These are phyloP conservation scores for Tetragonula carbonaria DNA, from an alignment of 2,888 invertebrate genomes.

Conservation along the genomic window DNA sequence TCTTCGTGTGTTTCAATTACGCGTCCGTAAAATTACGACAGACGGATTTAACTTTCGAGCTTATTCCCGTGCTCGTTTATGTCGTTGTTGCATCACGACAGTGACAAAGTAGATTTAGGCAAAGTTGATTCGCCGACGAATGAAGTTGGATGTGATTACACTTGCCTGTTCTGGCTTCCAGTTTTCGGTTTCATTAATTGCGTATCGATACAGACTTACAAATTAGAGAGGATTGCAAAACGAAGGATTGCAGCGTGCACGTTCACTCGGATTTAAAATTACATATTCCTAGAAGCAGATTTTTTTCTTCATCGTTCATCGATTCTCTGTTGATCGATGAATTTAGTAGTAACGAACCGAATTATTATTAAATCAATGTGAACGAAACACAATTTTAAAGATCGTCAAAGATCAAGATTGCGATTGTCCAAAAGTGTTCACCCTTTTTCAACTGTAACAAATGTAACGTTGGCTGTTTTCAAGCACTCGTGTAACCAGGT, in stretches of 20 bases:
- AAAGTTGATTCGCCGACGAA: neutral
- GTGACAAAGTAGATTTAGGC: slow-evolving; percentile 38
- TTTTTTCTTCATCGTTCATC: no score
- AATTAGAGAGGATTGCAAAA: slow-evolving; percentile 14
- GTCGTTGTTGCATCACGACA: slow-evolving; percentile 43
- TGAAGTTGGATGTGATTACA: slow-evolving; percentile 43
- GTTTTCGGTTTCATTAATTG: slow-evolving; percentile 57
- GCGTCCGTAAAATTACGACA: neutral
- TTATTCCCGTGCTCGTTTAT: slow-evolving; percentile 24
- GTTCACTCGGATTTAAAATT: neutral
- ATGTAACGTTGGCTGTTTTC: neutral
- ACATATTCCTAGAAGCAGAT: neutral
- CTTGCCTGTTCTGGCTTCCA: slow-evolving; percentile 35
- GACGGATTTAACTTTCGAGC: neutral
- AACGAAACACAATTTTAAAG: no score
- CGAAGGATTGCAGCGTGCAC: neutral
- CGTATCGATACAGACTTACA: slow-evolving; percentile 23
- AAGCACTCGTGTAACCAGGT: neutral
- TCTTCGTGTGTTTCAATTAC: neutral
- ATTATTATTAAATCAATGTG: no score
- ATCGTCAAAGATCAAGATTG: no score
- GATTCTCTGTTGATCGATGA: no score
- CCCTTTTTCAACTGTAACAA: neutral
- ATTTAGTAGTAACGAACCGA: no score
- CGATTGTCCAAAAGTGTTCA: no score